Evolutionary conservation across 2,113 vertebrate species (phyloP).

Genomic region (Hippocampus comes): DNA sequence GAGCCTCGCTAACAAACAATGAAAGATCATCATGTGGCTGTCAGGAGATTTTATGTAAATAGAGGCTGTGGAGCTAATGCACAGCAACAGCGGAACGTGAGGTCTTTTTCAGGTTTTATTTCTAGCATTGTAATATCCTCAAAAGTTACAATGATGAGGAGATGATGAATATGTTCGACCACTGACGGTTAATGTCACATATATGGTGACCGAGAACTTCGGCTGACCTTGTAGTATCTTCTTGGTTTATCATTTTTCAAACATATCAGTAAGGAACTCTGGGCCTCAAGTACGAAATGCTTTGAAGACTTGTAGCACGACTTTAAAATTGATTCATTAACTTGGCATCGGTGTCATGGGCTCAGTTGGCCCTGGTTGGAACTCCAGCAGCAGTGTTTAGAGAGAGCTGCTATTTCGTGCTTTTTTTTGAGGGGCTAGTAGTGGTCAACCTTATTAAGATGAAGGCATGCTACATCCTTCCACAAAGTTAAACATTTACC

Average conservation of each 20-base stretch:
- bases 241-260: background rate
- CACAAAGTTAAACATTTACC: constrained; percentile 1
- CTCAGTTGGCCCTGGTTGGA: background rate
- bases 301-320: background rate
- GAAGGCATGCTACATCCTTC: background rate
- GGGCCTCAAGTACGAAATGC: background rate
- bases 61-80: no score
- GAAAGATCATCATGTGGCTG: no score
- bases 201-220: background rate
- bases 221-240: background rate
- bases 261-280: background rate
- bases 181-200: background rate
- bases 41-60: no score
- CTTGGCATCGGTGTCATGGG: background rate
- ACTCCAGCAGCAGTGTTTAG: background rate
- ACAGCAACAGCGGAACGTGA: background rate
- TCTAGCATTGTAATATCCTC: background rate
- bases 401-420: background rate
- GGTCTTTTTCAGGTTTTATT: background rate
- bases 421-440: background rate
- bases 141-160: background rate
- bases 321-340: background rate
- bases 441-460: no score
- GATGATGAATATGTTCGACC: background rate
- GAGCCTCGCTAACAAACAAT: no score